Conservation (phyloP, 2,113 vertebrate species). For the Gobius niger region DNA sequence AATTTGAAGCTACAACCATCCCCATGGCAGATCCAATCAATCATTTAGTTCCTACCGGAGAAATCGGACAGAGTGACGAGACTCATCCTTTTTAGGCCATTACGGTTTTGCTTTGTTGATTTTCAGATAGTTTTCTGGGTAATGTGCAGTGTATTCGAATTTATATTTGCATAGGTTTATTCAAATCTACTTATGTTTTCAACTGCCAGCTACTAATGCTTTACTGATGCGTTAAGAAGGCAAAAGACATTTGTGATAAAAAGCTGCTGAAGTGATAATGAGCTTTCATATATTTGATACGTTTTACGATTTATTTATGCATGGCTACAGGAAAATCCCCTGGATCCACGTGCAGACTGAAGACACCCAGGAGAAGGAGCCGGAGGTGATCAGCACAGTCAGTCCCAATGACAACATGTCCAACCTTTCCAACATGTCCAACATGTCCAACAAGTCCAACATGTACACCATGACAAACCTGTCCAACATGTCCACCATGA, state of each 20-base stretch:
- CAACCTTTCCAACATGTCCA: neutral
- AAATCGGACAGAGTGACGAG: neutral
- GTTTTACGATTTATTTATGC: neutral
- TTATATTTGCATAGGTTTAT: no score
- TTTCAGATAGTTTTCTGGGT: neutral
- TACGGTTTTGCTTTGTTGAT: neutral
- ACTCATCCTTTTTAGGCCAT: neutral
- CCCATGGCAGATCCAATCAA: neutral
- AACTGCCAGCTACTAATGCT: no score
- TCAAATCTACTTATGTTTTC: no score
- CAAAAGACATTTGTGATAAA: no score
- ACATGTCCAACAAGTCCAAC: neutral
- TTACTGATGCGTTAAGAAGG: no score
- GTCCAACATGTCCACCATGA: neutral
- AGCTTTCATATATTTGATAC: no score
- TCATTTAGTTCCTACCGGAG: neutral
- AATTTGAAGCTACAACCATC: neutral
- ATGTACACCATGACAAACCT: neutral
- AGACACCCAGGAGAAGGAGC: slow-evolving; percentile 93
- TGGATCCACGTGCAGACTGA: slow-evolving; percentile 96
- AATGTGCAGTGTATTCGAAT: no score
- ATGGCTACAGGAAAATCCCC: slow-evolving; percentile 87
- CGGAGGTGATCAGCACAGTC: slow-evolving; percentile 93
- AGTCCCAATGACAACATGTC: slow-evolving; percentile 87
- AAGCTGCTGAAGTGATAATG: no score